A percentile compares a stretch with the other conserved stretches of the same genome.
These are phyloP conservation scores for Nineta flava DNA, from an alignment of 2,888 invertebrate species.

Conservation along the genomic window DNA sequence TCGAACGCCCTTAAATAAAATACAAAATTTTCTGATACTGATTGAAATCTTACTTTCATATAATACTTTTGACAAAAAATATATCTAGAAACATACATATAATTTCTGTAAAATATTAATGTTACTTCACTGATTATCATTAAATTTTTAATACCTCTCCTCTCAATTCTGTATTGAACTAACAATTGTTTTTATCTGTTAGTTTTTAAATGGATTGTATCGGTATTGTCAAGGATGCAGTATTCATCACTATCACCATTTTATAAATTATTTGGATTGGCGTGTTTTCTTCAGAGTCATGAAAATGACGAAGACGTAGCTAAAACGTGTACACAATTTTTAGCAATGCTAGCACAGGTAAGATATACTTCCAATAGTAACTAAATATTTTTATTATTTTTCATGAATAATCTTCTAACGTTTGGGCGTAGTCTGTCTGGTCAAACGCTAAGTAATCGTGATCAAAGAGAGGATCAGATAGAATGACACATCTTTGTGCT, in stretches of 20 bases:
- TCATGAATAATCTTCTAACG: neutral
- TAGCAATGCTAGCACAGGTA: constrained; percentile 48
- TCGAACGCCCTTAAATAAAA: too few relatives aligned
- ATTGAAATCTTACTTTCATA: too few relatives aligned
- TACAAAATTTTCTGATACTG: too few relatives aligned
- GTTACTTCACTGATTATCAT: too few relatives aligned
- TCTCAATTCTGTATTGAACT: too few relatives aligned
- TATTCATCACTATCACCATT: constrained; percentile 32
- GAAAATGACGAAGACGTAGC: constrained; percentile 63
- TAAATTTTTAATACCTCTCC: too few relatives aligned
- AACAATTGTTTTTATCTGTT: constrained; percentile 7
- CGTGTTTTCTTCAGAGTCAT: constrained; percentile 61
- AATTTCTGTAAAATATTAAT: too few relatives aligned
- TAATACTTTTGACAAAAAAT: too few relatives aligned
- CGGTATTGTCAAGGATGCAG: constrained; percentile 21
- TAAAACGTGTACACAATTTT: constrained; percentile 43
- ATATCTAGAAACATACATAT: too few relatives aligned
- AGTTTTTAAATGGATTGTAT: constrained; percentile 30
- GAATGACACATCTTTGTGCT: too few relatives aligned
- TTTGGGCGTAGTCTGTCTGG: neutral
- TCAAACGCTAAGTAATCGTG: neutral
- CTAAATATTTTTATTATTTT: constrained; percentile 6
- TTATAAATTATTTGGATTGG: constrained; percentile 40
- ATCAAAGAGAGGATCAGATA: too few relatives aligned
- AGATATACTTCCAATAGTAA: constrained; percentile 11